Evolutionary conservation across 2,113 vertebrate genomes (phyloP).

Genomic region (Falco punctatus): DNA sequence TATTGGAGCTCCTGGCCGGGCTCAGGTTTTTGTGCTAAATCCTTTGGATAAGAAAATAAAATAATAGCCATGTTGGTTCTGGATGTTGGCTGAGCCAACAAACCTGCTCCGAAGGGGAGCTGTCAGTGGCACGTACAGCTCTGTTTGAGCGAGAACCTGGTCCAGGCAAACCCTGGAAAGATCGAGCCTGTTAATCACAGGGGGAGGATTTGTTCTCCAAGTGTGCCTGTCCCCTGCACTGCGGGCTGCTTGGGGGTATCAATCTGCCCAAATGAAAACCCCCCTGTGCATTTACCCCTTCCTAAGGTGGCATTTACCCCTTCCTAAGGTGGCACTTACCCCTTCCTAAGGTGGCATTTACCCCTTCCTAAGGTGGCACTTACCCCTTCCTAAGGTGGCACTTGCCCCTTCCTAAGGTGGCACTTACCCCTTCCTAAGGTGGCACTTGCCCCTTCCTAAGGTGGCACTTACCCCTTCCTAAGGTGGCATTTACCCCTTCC

Average conservation of each 20-base stretch:
- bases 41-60: slow-evolving; percentile 60
- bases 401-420: no score
- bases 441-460: no score
- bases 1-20: background rate
- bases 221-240: background rate
- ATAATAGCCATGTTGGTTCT: background rate
- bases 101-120: background rate
- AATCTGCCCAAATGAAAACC: no score
- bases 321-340: background rate
- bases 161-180: background rate
- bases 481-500: background rate
- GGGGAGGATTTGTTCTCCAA: background rate
- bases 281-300: no score
- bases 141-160: background rate
- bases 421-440: no score
- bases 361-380: no score
- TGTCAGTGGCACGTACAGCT: background rate
- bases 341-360: no score
- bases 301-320: no score
- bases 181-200: background rate
- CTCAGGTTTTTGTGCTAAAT: slow-evolving; percentile 37
- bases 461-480: no score
- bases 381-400: no score
- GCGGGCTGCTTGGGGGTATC: background rate
- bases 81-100: slow-evolving; percentile 4